These are phyloP conservation scores for Synanthedon formicaeformis DNA, from an alignment of 2,888 invertebrate species.

Conservation along the genomic window DNA sequence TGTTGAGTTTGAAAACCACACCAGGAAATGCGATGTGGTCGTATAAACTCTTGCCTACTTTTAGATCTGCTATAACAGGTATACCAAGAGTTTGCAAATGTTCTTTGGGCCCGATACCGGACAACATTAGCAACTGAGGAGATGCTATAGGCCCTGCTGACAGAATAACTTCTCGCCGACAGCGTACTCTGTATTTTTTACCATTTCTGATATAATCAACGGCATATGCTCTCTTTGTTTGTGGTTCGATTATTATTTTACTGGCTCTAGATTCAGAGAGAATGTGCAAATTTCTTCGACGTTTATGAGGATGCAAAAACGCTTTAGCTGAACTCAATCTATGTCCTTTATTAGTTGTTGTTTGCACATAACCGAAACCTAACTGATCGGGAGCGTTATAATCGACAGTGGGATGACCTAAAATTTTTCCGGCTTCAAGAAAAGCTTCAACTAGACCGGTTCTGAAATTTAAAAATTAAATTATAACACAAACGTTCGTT, in stretches of 20 bases:
- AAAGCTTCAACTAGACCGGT: conserved; percentile 68
- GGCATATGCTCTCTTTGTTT: conserved; percentile 74
- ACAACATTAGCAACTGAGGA: conserved; percentile 92
- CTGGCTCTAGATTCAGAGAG: conserved; percentile 49
- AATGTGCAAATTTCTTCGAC: conserved; percentile 73
- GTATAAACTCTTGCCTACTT: conserved; percentile 75
- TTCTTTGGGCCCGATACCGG: conserved; percentile 75
- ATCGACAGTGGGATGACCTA: conserved; percentile 70
- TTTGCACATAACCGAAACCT: conserved; percentile 68
- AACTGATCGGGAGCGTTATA: conserved; percentile 73
- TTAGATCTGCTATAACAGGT: conserved; percentile 72
- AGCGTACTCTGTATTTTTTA: conserved; percentile 62
- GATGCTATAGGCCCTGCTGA: conserved; percentile 90
- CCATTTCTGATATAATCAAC: conserved; percentile 75
- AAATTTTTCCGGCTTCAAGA: conserved; percentile 69
- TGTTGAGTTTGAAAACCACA: conserved; percentile 52
- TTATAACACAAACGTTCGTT: not conserved
- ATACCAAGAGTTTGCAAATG: conserved; percentile 70
- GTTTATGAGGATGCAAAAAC: conserved; percentile 73
- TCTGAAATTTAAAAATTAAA: conserved; percentile 18
- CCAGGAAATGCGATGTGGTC: conserved; percentile 73
- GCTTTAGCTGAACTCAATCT: conserved; percentile 77
- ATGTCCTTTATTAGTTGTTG: conserved; percentile 71
- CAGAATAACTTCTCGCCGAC: conserved; percentile 84
- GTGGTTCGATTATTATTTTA: conserved; percentile 57